Evolutionary conservation across 2,113 vertebrate species (phyloP).

Genomic region (Merops nubicus): DNA sequence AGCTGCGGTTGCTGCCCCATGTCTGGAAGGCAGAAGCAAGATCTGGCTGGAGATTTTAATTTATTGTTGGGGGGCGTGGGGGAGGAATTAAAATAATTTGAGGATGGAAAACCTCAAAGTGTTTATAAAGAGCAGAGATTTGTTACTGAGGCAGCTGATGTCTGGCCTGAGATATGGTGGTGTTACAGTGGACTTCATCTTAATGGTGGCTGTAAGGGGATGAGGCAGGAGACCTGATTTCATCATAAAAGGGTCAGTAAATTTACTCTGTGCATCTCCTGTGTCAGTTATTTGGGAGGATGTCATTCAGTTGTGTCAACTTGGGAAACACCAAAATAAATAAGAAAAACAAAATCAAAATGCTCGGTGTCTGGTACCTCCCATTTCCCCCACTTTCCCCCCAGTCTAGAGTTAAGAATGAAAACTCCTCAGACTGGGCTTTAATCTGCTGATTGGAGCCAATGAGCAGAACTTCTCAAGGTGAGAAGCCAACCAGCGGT

Average conservation of each 20-base stretch:
- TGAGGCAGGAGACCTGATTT: background rate
- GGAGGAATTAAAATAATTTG: background rate
- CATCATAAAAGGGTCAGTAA: background rate
- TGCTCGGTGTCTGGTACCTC: conserved; percentile 9
- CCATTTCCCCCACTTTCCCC: background rate
- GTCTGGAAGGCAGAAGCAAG: conserved; percentile 30
- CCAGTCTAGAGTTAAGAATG: conserved; percentile 28
- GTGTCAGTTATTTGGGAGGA: background rate
- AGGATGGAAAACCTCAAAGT: background rate
- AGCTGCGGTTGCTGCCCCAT: conserved; percentile 25
- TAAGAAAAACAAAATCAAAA: background rate
- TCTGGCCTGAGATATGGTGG: background rate
- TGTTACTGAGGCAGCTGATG: background rate
- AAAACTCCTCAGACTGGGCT: conserved; percentile 13
- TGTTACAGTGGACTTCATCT: background rate
- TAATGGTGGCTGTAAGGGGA: background rate
- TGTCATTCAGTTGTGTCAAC: background rate
- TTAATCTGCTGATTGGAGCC: conserved; percentile 41
- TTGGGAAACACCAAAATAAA: conserved; percentile 49
- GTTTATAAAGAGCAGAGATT: background rate
- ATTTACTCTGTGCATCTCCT: background rate
- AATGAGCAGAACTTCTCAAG: conserved; percentile 58
- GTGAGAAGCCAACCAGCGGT: background rate
- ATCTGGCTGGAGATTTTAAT: conserved; percentile 8
- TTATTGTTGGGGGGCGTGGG: too few species aligned